phyloP scores from a whole-genome alignment of 2,888 invertebrate species.

The Smittia aterrima region DNA sequence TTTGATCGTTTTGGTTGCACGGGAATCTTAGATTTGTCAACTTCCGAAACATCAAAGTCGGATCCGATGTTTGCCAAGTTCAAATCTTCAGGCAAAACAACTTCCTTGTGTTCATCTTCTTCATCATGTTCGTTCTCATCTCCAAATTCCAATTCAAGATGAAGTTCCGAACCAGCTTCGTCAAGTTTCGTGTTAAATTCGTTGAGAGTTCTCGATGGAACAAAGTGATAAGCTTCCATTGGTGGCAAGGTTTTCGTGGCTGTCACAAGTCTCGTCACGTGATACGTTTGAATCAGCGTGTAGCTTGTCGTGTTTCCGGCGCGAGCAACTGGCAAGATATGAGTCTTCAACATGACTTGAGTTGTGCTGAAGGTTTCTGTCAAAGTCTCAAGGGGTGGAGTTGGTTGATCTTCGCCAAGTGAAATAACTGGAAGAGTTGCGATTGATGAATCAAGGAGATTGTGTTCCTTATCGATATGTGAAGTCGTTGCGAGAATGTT shows the following conservation, averaged over 20 bases:
- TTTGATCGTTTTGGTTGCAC: constrained; percentile 49
- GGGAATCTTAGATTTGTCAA: constrained; percentile 62
- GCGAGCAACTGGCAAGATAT: constrained; percentile 78
- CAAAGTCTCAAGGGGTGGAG: constrained; percentile 81
- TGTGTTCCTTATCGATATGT: constrained; percentile 69
- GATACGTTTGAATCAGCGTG: constrained; percentile 86
- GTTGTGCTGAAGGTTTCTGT: constrained; percentile 91
- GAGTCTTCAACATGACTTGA: constrained; percentile 83
- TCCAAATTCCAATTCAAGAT: constrained; percentile 81
- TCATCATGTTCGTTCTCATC: constrained; percentile 70
- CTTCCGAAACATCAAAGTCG: constrained; percentile 68
- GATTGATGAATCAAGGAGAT: constrained; percentile 71
- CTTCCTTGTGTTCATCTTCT: constrained; percentile 53
- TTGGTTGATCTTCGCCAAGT: constrained; percentile 72
- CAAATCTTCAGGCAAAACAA: constrained; percentile 60
- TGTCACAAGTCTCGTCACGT: constrained; percentile 80
- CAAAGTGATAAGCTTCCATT: constrained; percentile 81
- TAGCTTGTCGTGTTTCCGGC: constrained; percentile 72
- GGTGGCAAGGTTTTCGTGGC: constrained; percentile 88
- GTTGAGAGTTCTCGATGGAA: constrained; percentile 79
- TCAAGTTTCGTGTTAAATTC: constrained; percentile 86
- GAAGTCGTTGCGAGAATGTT: constrained; percentile 79
- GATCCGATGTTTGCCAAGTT: constrained; percentile 72
- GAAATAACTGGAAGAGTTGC: constrained; percentile 80
- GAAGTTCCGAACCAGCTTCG: constrained; percentile 84